Conservation (phyloP, 1,140 invertebrate genomes). For the Popillia japonica region DNA sequence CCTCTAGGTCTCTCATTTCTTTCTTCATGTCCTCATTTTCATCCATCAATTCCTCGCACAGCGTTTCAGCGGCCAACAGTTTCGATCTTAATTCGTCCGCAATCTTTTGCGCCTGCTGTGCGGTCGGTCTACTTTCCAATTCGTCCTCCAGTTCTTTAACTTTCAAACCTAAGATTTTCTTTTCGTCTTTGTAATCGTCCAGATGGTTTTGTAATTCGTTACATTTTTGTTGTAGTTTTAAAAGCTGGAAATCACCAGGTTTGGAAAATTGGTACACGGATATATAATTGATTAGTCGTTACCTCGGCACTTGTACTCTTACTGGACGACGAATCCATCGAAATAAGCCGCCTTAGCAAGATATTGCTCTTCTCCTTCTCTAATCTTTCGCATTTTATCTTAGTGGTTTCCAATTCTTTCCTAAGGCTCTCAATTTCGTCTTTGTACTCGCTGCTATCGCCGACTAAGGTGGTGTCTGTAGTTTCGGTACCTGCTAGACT, state of each 20-base stretch:
- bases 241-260: conserved; percentile 43
- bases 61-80: conserved; percentile 82
- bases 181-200: conserved; percentile 83
- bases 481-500: conserved; percentile 65
- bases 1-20: conserved; percentile 90
- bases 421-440: conserved; percentile 74
- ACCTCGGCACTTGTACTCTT: conserved; percentile 74
- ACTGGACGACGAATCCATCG: conserved; percentile 77
- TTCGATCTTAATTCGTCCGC: conserved; percentile 80
- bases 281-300: too few species aligned
- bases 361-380: conserved; percentile 91
- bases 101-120: conserved; percentile 64
- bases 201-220: conserved; percentile 80
- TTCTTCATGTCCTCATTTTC: conserved; percentile 97
- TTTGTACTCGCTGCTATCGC: conserved; percentile 62
- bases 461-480: conserved; percentile 65
- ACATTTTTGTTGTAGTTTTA: conserved; percentile 82
- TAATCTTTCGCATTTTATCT: conserved; percentile 74
- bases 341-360: conserved; percentile 75
- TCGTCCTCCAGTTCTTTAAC: conserved; percentile 78
- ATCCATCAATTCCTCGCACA: conserved; percentile 93
- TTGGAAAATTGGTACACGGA: too few species aligned
- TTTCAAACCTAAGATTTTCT: conserved; percentile 75
- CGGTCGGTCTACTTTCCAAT: conserved; percentile 65
- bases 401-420: conserved; percentile 70